Evolutionary conservation across 2,888 invertebrate genomes (phyloP).

Genomic region (Ectemnius cavifrons): DNA sequence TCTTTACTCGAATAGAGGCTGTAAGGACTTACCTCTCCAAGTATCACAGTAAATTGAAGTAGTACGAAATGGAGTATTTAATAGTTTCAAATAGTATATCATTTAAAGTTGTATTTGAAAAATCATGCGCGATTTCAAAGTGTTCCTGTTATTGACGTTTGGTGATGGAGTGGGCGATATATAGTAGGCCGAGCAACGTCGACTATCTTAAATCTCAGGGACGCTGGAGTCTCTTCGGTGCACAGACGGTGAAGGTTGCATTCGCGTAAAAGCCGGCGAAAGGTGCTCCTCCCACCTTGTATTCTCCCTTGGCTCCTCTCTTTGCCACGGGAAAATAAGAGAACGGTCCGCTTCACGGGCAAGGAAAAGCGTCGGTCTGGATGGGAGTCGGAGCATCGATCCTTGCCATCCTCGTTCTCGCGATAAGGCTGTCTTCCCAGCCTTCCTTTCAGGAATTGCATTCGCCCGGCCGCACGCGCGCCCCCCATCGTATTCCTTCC

Average conservation of each 20-base stretch:
- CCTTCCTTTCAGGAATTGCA: constrained; percentile 48
- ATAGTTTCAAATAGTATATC: no score
- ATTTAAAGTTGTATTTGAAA: no score
- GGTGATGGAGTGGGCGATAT: no score
- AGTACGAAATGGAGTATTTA: not conserved
- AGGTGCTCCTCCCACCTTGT: constrained; percentile 25
- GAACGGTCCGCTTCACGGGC: constrained; percentile 30
- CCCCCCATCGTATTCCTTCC: constrained; percentile 33
- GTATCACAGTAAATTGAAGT: not conserved
- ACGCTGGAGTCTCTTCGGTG: constrained; percentile 18
- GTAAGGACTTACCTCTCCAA: not conserved
- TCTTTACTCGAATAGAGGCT: constrained; percentile 17
- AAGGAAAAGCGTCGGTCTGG: constrained; percentile 30
- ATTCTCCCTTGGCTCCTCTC: constrained; percentile 23
- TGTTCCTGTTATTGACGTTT: not conserved
- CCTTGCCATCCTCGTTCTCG: constrained; percentile 52
- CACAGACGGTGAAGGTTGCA: constrained; percentile 29
- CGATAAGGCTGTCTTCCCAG: constrained; percentile 53
- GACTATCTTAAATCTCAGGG: constrained; percentile 37
- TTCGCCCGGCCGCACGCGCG: constrained; percentile 9
- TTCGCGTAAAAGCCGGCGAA: constrained; percentile 41
- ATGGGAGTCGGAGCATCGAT: constrained; percentile 49
- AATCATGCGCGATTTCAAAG: not conserved
- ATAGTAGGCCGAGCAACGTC: no score
- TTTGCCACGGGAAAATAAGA: constrained; percentile 43